Evolutionary conservation across 2,113 vertebrate genomes (phyloP), one percentile per base, ranked within the genome.

Genomic region (Gallinago jamesoni): DNA sequence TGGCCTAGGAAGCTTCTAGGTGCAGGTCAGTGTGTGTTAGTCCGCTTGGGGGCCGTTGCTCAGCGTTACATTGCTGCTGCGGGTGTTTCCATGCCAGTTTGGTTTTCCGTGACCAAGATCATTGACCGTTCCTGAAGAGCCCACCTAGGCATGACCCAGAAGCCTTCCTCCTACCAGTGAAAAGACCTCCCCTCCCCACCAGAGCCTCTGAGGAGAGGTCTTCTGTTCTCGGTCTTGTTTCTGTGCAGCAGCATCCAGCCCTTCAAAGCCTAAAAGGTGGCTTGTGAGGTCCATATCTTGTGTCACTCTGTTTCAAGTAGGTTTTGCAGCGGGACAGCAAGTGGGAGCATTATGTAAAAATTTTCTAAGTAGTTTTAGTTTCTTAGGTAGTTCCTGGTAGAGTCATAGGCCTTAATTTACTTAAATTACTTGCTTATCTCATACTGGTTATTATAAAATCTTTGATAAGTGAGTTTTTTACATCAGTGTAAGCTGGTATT

Each of bases 131-230:
- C 39, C 45, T 18, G 55, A 6, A 31, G 11, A 27, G 11, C 35
- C 13, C 16, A 1, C 31, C 28, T 47, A 12, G 59, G 53, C n/a
- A 0, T 5, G 18, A 19, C 10, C 24, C 18, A 2, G 41, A 35
- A 69, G 28, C 63, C 57, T 47, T 25, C 52, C 15, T 56, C 22
- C 9, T 33, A 1, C 4, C 52, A 31, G n/a, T 33, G n/a, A 55
- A 2, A 2, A 30, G 50, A 0, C 3, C 9, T 10, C 7, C 17
- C 4, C 14, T 8, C n/a, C 17, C 12, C 57, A 4, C 7, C 31
- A 14, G 59, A 22, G 39, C 56, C 39, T 21, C 22, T 12, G 3
- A 7, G n/a, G 19, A 33, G 22, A 19, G 28, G 48, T 37, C 7
- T 4, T 33, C 45, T 33, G 25, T 0, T 17, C 30, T 9, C 2